Conservation (phyloP, 2,888 invertebrate species). For the Melieria crassipennis region DNA sequence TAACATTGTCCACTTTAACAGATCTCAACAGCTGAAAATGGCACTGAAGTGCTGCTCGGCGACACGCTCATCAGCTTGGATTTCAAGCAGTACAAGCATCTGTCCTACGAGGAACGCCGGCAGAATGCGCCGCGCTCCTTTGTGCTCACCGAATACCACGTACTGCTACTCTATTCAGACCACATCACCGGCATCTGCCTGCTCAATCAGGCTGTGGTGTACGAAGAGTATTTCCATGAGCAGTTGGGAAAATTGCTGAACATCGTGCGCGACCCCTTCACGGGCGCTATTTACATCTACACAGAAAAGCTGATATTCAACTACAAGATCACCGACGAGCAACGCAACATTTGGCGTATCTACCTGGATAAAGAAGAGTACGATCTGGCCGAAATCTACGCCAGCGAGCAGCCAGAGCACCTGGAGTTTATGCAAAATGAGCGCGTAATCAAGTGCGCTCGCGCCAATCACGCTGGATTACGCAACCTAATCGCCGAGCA, state of each 20-base stretch:
- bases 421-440: constrained; percentile 79
- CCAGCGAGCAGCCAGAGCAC: constrained; percentile 81
- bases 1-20: neutral
- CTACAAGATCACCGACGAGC: constrained; percentile 85
- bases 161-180: constrained; percentile 83
- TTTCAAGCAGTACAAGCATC: constrained; percentile 50
- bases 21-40: constrained; percentile 25
- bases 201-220: constrained; percentile 85
- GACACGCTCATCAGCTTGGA: constrained; percentile 50
- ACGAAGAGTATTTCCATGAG: constrained; percentile 86
- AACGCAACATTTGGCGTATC: constrained; percentile 87
- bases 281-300: constrained; percentile 85
- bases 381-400: constrained; percentile 86
- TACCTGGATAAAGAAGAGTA: constrained; percentile 88
- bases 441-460: constrained; percentile 81
- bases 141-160: constrained; percentile 90
- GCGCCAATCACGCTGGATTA: constrained; percentile 82
- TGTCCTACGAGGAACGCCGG: constrained; percentile 57
- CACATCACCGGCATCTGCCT: constrained; percentile 85
- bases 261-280: constrained; percentile 82
- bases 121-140: constrained; percentile 75
- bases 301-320: constrained; percentile 86
- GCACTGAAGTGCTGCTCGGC: constrained; percentile 36
- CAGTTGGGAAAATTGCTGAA: constrained; percentile 81
- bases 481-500: constrained; percentile 94